Evolutionary conservation across 1,140 invertebrate species (phyloP), one percentile per base, ranked within the genome.

Genomic region (Oncopeltus fasciatus): DNA sequence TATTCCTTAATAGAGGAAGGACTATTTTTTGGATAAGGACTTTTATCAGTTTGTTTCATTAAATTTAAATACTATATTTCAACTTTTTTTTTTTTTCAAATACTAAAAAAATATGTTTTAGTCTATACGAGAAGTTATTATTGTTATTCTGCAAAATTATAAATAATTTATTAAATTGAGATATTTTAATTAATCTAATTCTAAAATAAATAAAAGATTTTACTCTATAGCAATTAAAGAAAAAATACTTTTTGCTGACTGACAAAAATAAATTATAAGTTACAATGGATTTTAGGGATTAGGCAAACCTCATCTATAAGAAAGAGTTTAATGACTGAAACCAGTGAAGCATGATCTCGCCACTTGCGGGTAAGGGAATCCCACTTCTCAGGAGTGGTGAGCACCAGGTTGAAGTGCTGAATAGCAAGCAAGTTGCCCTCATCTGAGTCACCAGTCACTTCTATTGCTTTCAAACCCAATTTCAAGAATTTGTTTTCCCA

Each of bases 341-440:
- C 77, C 21, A 87, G 67, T 38, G 73, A 69, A 62, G 73, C 75
- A 67, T 85, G 79, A 65, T 85, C 81, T 66, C 77, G 80, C 83
- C 84, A 88, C 65, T 79, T 78, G 64, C 87, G 75, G 0, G 86
- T 90, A 47, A 90, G 69, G 61, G 83, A 83, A 70, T 91, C 88
- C 86, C 86, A 90, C 75, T 90, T 90, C 73, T 90, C 88, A 9
- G 88, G 88, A 3, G 88, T 92, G 14, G 88, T 88, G 64, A 89
- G 78, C 66, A 91, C 84, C 33, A 91, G 69, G 64, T 81, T 72
- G 26, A 72, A 71, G 46, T 74, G 51, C 26, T 75, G 66, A 2
- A 79, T 63, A 18, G 70, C 66, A 65, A 38, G 21, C 63, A 82
- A 79, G 66, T 87, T 81, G 29, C 82, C 75, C n/a, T 75, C 68